These are phyloP conservation scores for Gobio occitaniae DNA, from an alignment of 2,797 vertebrate genomes.

Conservation along the genomic window DNA sequence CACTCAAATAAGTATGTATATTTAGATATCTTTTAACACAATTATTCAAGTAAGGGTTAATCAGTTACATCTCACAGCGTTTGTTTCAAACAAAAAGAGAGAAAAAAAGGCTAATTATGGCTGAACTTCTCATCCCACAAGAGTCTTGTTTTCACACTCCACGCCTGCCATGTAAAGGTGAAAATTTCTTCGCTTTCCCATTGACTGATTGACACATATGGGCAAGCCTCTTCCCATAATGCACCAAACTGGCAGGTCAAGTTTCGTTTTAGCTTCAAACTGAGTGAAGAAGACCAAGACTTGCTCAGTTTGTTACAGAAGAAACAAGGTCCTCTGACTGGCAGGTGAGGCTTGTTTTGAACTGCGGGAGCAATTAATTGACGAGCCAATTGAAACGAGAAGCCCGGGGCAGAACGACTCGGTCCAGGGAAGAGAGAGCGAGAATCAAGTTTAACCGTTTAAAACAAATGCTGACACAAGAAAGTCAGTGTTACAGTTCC, in stretches of 20 bases:
- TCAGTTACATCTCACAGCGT: constrained; percentile 71
- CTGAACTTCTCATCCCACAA: constrained; percentile 71
- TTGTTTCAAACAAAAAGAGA: constrained; percentile 33
- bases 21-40: neutral
- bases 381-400: constrained; percentile 48
- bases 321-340: constrained; percentile 74
- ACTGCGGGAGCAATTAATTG: constrained; percentile 65
- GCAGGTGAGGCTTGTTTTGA: constrained; percentile 69
- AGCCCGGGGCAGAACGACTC: constrained; percentile 64
- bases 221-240: constrained; percentile 71
- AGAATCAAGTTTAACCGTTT: neutral
- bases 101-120: constrained; percentile 68
- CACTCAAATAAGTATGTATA: no score
- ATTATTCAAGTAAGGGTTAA: neutral
- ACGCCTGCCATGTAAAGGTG: constrained; percentile 63
- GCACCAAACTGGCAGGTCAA: constrained; percentile 73
- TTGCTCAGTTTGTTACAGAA: constrained; percentile 65
- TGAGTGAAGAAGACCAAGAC: constrained; percentile 62
- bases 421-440: constrained; percentile 15
- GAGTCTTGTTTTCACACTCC: constrained; percentile 75
- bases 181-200: constrained; percentile 71
- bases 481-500: neutral
- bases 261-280: constrained; percentile 66
- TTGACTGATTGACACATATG: constrained; percentile 77
- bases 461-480: constrained; percentile 29